phyloP scores from a whole-genome alignment of 2,113 vertebrate species.

The Thamnophis sirtalis region DNA sequence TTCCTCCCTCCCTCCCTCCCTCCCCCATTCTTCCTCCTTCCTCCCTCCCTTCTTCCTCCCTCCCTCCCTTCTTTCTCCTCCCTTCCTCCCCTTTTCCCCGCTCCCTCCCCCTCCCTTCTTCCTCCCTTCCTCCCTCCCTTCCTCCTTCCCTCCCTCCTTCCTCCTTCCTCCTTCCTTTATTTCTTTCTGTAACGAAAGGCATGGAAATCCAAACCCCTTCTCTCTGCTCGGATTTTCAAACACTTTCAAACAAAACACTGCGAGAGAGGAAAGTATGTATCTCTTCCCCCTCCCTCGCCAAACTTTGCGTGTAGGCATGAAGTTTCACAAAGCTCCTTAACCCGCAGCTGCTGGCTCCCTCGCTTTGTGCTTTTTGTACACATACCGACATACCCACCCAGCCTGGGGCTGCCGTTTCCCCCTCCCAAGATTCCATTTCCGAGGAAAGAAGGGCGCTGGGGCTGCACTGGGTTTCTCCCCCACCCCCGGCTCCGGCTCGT shows the following conservation, averaged over 20 bases:
- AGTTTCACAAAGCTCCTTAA: neutral
- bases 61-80: accelerated
- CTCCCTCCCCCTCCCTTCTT: too few relatives aligned
- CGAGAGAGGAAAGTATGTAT: neutral
- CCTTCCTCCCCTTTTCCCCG: too few relatives aligned
- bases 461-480: neutral
- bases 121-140: too few relatives aligned
- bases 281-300: neutral
- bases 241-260: neutral
- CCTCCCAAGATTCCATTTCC: neutral
- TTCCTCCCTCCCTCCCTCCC: neutral
- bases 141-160: neutral
- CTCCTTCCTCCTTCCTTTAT: neutral
- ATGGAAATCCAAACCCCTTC: neutral
- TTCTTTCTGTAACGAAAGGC: neutral
- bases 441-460: too few relatives aligned
- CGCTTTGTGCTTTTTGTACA: neutral
- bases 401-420: neutral
- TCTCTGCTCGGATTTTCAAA: neutral
- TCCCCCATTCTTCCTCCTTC: too few relatives aligned
- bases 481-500: neutral
- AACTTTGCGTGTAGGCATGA: neutral
- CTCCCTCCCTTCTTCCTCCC: accelerated
- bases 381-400: neutral
- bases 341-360: neutral